Percentiles rank a stretch among this genome's conserved stretches.
Evolutionary conservation across 2,797 vertebrate species (phyloP).

Genomic region (Cossypha caffra): DNA sequence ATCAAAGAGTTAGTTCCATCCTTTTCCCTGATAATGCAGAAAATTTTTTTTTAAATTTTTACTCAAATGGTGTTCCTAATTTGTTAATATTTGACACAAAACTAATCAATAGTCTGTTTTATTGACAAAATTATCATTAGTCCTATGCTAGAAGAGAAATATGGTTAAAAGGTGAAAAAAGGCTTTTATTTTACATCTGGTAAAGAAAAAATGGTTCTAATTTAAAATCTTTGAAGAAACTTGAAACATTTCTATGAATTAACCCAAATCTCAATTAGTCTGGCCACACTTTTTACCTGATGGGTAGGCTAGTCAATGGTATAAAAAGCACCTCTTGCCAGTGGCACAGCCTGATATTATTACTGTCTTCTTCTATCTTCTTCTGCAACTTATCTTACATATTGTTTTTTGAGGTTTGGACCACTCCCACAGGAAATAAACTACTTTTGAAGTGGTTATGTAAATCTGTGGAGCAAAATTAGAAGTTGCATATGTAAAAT

Average conservation of each 20-base stretch:
- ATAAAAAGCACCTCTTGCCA: neutral
- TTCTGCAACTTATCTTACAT: neutral
- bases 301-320: neutral
- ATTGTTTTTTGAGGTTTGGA: neutral
- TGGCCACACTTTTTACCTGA: neutral
- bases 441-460: constrained; percentile 3
- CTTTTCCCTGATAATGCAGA: neutral
- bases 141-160: neutral
- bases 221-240: neutral
- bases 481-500: neutral
- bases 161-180: neutral
- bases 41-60: neutral
- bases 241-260: neutral
- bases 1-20: neutral
- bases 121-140: neutral
- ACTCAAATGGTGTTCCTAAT: neutral
- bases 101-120: neutral
- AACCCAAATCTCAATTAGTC: neutral
- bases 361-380: neutral
- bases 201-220: neutral
- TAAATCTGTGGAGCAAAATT: constrained; percentile 15
- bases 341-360: neutral
- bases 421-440: neutral
- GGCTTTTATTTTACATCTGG: rapidly evolving
- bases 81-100: neutral